Percentiles rank a stretch among this genome's conserved stretches.
Conservation (phyloP, 2,113 vertebrate species). For the Microcebus ravelobensis region DNA sequence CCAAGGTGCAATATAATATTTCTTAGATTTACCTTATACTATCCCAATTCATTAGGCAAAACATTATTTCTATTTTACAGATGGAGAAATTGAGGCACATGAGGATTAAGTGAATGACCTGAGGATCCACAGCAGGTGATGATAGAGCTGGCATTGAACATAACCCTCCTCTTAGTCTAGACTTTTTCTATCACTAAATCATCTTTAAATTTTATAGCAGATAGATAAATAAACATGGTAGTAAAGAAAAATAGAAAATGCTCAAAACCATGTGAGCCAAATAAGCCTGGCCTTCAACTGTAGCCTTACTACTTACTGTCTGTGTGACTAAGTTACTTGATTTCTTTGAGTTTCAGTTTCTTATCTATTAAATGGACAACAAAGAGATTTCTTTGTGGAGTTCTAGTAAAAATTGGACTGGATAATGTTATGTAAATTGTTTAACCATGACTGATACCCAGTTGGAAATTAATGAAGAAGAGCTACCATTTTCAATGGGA, state of each 20-base stretch:
- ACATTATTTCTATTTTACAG: neutral
- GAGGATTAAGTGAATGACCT: neutral
- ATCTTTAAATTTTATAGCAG: neutral
- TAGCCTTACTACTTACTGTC: neutral
- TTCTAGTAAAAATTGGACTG: neutral
- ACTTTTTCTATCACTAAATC: neutral
- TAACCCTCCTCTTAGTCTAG: neutral
- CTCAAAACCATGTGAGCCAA: neutral
- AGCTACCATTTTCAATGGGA: neutral
- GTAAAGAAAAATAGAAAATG: neutral
- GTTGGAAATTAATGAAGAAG: neutral
- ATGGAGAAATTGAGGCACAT: neutral
- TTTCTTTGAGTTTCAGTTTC: slow-evolving; percentile 17
- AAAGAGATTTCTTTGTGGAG: neutral
- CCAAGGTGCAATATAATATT: neutral
- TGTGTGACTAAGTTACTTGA: neutral
- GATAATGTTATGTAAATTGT: neutral
- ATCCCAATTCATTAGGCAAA: neutral
- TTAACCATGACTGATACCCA: neutral
- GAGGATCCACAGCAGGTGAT: neutral
- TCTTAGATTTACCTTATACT: neutral
- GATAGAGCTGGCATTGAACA: neutral
- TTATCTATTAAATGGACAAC: neutral
- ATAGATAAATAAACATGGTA: neutral
- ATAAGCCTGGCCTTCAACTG: neutral